These are phyloP conservation scores for Dorcus parallelipipedus DNA, from an alignment of 2,888 invertebrate genomes.

Conservation along the genomic window DNA sequence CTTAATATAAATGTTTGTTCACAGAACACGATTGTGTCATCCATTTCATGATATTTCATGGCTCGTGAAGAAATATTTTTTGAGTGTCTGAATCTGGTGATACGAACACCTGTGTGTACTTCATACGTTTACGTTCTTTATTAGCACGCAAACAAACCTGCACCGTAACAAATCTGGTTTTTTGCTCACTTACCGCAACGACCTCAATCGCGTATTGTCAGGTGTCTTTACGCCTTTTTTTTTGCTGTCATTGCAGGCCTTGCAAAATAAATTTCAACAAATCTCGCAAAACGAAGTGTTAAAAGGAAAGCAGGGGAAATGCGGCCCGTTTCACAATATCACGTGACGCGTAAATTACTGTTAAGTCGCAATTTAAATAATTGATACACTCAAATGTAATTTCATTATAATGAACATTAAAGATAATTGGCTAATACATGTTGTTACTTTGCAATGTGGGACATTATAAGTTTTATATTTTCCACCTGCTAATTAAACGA, in stretches of 20 bases:
- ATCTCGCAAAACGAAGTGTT: too few relatives aligned
- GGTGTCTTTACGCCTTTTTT: slow-evolving; percentile 11
- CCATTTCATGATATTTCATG: not conserved
- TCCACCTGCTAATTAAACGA: too few relatives aligned
- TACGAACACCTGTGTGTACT: slow-evolving; percentile 17
- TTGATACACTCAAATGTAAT: too few relatives aligned
- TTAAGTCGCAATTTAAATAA: too few relatives aligned
- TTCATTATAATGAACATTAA: too few relatives aligned
- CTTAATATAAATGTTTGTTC: not conserved
- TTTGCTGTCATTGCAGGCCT: not conserved
- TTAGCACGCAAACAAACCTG: slow-evolving; percentile 19
- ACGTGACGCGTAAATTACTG: too few relatives aligned
- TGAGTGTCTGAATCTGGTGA: slow-evolving; percentile 8
- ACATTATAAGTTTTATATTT: too few relatives aligned
- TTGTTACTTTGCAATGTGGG: too few relatives aligned
- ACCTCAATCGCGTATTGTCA: slow-evolving; percentile 15
- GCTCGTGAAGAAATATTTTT: slow-evolving; percentile 1
- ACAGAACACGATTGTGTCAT: not conserved
- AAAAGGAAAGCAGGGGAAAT: too few relatives aligned
- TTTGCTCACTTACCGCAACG: slow-evolving; percentile 19
- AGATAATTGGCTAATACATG: too few relatives aligned
- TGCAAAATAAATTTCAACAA: too few relatives aligned
- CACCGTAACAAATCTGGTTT: slow-evolving; percentile 20
- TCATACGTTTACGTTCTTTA: slow-evolving; percentile 20
- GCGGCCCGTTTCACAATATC: too few relatives aligned